These are phyloP conservation scores for Antechinus stuartii DNA, from an alignment of 2,113 vertebrate species.

Conservation along the genomic window DNA sequence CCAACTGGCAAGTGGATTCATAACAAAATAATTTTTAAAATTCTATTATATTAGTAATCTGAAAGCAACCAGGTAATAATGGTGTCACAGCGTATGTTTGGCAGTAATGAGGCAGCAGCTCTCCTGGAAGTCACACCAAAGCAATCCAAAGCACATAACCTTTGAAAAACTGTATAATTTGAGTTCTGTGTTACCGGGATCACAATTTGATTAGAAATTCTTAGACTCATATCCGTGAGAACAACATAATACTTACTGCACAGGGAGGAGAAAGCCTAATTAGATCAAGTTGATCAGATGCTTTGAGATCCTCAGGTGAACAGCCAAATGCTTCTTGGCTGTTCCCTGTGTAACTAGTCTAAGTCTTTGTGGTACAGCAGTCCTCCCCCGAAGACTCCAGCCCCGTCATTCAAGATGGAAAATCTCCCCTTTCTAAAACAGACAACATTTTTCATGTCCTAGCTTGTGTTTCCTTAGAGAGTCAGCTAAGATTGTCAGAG, in stretches of 20 bases:
- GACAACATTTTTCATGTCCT: constrained; percentile 20
- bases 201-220: constrained; percentile 65
- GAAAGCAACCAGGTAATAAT: constrained; percentile 41
- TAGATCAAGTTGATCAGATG: constrained; percentile 32
- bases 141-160: constrained; percentile 41
- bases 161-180: constrained; percentile 48
- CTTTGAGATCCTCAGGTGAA: constrained; percentile 35
- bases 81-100: not conserved
- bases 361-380: constrained; percentile 37
- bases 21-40: constrained; percentile 42
- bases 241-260: constrained; percentile 46
- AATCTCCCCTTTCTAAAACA: constrained; percentile 5
- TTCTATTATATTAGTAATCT: constrained; percentile 35
- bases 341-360: constrained; percentile 34
- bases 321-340: constrained; percentile 11
- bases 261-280: constrained; percentile 52
- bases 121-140: constrained; percentile 42
- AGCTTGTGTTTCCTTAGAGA: not conserved
- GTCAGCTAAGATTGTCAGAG: not conserved
- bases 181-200: constrained; percentile 55
- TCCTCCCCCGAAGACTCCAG: not conserved
- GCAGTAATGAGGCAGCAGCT: constrained; percentile 36
- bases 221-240: constrained; percentile 53
- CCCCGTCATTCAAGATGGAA: constrained; percentile 20
- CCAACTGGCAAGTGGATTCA: constrained; percentile 25